Percentiles rank a stretch among this genome's conserved stretches.
phyloP scores from a whole-genome alignment of 2,888 invertebrate species.

The Congeria kusceri region DNA sequence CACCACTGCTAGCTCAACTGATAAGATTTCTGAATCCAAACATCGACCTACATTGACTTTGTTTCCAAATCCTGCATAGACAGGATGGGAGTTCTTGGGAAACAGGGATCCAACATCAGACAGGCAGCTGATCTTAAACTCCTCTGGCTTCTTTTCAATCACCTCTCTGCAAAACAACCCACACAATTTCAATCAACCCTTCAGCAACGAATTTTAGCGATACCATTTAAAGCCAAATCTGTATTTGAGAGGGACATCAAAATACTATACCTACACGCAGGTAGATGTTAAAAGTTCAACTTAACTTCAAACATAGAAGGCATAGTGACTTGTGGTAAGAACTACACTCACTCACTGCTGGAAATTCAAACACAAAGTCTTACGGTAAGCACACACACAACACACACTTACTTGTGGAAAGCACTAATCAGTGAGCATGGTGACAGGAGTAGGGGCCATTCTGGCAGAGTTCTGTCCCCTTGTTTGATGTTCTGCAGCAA shows the following conservation, averaged over 20 bases:
- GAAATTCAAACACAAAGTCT: too few species aligned
- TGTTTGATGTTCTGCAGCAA: conserved; percentile 97
- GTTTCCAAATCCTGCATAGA: conserved; percentile 99
- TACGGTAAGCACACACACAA: not conserved
- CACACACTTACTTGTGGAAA: conserved; percentile 90
- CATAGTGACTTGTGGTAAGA: too few species aligned
- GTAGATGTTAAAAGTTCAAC: too few species aligned
- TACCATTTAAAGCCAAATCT: too few species aligned
- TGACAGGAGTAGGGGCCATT: conserved; percentile 97
- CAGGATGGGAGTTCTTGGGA: conserved; percentile 93
- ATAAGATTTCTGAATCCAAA: not conserved
- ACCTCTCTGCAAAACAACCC: conserved; percentile 95
- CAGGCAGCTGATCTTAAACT: conserved; percentile 99
- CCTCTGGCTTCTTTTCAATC: conserved; percentile 99
- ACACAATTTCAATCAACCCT: too few species aligned
- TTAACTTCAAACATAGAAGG: too few species aligned
- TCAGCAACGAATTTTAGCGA: too few species aligned
- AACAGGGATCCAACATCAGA: conserved; percentile 98
- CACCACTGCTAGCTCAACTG: too few species aligned
- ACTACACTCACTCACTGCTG: too few species aligned
- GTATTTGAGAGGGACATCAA: too few species aligned
- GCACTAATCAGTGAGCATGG: conserved; percentile 98
- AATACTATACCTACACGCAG: too few species aligned
- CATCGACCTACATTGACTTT: conserved; percentile 94
- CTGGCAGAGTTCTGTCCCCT: conserved; percentile 95